Evolutionary conservation across 2,113 vertebrate genomes (phyloP), one percentile per base, ranked within the genome.

Genomic region (Melanerpes formicivorus): DNA sequence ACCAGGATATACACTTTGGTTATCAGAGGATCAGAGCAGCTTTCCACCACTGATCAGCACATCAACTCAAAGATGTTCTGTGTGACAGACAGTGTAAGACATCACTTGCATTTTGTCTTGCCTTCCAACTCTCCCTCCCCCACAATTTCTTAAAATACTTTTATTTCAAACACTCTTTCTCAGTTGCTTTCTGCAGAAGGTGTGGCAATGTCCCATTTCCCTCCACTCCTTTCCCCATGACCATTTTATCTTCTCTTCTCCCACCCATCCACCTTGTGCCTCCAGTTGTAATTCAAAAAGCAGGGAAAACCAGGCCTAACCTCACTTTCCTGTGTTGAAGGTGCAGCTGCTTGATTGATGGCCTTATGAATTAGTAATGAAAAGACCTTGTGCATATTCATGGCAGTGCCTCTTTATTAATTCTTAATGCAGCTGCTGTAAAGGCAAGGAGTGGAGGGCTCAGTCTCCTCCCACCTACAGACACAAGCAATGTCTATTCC

Each of bases 351-450:
- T 77, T 97, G 97, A 97, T 95, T 96, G 95, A 95, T 86, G 79
- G 60, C 15, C 37, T 78, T 79, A 88, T 96, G 81, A 96, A 97
- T 96, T 97, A 94, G 95, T 97, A 97, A 97, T 96, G 18, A 42
- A 78, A 92, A 71, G 34, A 63, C 26, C 56, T 92, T 44, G 69
- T 96, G 92, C 93, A 96, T 97, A 97, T 97, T 96, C 90, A 97
- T 97, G 91, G 55, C n/a, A 74, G 26, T 89, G 58, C 92, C 78
- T 93, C 72, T 94, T 98, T 97, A 97, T 97, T 97, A 98, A 98
- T 98, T 97, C 95, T 97, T 97, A 93, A 97, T 86, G 86, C 97
- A 97, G 92, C 94, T 97, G 96, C 75, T 95, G 85, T 26, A 87
- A 95, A 94, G 69, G 74, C 90, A 93, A 77, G 77, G 66, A 88